phyloP scores from a whole-genome alignment of 2,888 invertebrate genomes.

The Sicus ferrugineus region DNA sequence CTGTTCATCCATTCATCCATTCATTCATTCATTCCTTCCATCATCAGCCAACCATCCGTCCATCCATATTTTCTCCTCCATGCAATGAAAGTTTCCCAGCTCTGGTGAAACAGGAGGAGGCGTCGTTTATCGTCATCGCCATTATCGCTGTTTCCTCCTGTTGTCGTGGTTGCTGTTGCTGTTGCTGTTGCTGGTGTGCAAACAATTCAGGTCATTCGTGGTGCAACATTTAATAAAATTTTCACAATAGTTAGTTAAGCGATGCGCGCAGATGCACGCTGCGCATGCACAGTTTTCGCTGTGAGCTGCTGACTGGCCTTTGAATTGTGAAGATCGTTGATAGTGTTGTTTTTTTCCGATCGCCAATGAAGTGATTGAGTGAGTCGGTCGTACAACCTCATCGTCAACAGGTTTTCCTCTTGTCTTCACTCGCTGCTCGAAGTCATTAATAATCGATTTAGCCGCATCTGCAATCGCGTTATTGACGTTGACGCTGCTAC shows the following conservation, averaged over 20 bases:
- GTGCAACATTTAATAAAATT: constrained; percentile 13
- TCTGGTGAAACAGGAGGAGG: background rate
- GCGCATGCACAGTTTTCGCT: constrained; percentile 16
- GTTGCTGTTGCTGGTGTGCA: background rate
- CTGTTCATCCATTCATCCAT: background rate
- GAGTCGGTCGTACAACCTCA: background rate
- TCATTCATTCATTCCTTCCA: background rate
- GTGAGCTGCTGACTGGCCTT: background rate
- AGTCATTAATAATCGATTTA: constrained; percentile 60
- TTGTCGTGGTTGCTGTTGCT: background rate
- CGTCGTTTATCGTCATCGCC: background rate
- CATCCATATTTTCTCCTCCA: background rate
- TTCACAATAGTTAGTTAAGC: constrained; percentile 6
- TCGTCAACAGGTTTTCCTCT: background rate
- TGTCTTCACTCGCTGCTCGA: constrained; percentile 47
- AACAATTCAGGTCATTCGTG: constrained; percentile 27
- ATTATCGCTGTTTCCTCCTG: background rate
- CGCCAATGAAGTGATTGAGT: constrained; percentile 15
- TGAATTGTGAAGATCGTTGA: background rate
- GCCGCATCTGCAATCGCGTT: background rate
- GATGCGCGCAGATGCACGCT: background rate
- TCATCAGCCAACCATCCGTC: background rate
- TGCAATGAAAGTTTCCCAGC: background rate
- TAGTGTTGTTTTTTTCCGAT: background rate
- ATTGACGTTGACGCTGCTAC: constrained; percentile 4